Evolutionary conservation across 1,140 invertebrate species (phyloP).

Genomic region (Agrypnia vestita): DNA sequence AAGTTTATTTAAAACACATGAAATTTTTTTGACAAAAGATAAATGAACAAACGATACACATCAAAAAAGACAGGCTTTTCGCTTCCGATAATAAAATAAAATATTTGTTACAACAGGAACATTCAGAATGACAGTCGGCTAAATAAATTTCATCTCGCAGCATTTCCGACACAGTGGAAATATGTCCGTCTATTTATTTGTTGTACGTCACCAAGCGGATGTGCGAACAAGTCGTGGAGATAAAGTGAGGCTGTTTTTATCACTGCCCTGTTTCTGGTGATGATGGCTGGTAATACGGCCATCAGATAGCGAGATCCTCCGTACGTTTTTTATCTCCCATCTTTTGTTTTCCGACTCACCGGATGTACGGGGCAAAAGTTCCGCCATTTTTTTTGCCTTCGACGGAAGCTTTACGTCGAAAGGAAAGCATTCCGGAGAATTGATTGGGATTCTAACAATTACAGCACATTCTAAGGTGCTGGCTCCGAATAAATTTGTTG

Average conservation of each 20-base stretch:
- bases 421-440: neutral
- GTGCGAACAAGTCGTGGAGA: conserved; percentile 24
- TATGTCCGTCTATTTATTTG: conserved; percentile 26
- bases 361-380: conserved; percentile 11
- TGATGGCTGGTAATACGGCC: conserved; percentile 15
- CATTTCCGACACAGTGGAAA: neutral
- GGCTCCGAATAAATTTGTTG: too few species aligned
- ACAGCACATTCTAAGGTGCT: neutral
- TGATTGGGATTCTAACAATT: neutral
- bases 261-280: conserved; percentile 4
- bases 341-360: conserved; percentile 15
- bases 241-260: conserved; percentile 29
- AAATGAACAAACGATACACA: too few species aligned
- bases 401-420: neutral
- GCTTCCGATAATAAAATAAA: too few species aligned
- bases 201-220: conserved; percentile 18
- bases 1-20: too few species aligned
- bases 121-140: neutral
- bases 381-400: neutral
- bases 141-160: neutral
- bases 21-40: too few species aligned
- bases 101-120: too few species aligned
- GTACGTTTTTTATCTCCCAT: conserved; percentile 16
- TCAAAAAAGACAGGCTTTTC: too few species aligned
- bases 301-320: conserved; percentile 5